phyloP scores from a whole-genome alignment of 2,888 invertebrate genomes.

The Mamestra brassicae region DNA sequence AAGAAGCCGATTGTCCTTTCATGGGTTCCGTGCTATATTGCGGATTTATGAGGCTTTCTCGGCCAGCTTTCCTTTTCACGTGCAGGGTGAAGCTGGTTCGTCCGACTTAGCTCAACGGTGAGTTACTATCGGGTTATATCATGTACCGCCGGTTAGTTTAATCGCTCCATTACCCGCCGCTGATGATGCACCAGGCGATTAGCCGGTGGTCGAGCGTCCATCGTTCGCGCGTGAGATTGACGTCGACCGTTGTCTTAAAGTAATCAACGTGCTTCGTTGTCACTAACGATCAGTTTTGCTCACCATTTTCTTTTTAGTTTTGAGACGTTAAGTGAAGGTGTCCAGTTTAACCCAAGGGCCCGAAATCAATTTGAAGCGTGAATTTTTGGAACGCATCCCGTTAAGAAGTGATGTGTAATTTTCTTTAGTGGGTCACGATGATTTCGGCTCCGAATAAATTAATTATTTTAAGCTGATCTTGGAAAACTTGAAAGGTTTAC shows the following conservation, averaged over 20 bases:
- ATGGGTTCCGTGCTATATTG: slow-evolving; percentile 60
- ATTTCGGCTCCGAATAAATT: slow-evolving; percentile 12
- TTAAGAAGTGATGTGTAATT: slow-evolving; percentile 42
- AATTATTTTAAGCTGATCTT: slow-evolving; percentile 16
- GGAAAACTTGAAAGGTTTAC: background rate
- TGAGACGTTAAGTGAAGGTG: slow-evolving; percentile 32
- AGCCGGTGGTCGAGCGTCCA: slow-evolving; percentile 28
- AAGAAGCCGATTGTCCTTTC: slow-evolving; percentile 73
- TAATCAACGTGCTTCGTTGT: slow-evolving; percentile 45
- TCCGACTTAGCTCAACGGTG: slow-evolving; percentile 26
- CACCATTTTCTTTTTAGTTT: slow-evolving; percentile 42
- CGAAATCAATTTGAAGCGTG: slow-evolving; percentile 22
- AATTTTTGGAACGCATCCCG: slow-evolving; percentile 36
- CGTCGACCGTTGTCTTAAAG: slow-evolving; percentile 62
- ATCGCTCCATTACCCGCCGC: slow-evolving; percentile 42
- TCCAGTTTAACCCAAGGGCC: slow-evolving; percentile 26
- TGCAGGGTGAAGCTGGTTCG: slow-evolving; percentile 12
- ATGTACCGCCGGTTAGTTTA: slow-evolving; percentile 27
- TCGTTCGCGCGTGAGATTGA: slow-evolving; percentile 36
- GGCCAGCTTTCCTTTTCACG: slow-evolving; percentile 70
- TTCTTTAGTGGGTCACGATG: slow-evolving; percentile 36
- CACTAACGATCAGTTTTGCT: slow-evolving; percentile 45
- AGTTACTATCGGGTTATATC: slow-evolving; percentile 30
- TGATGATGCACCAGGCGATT: slow-evolving; percentile 41
- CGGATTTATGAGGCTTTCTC: slow-evolving; percentile 66